Evolutionary conservation across 2,888 invertebrate genomes (phyloP), one percentile per base, ranked within the genome.

Genomic region (Dasypogon diadema): DNA sequence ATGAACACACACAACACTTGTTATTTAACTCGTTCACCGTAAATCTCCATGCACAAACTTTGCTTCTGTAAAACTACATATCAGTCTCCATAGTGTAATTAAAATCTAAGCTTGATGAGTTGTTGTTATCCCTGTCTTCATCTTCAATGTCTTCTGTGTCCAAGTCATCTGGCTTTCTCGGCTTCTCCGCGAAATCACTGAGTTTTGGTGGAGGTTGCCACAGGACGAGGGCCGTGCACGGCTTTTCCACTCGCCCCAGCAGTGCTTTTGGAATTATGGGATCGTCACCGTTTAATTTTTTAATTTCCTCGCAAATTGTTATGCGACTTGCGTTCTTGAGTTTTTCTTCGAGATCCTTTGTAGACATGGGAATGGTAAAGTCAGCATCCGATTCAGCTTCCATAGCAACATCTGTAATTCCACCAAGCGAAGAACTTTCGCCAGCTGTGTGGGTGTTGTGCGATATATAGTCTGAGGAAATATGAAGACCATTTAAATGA

Each of bases 221-320:
- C 8, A 94, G 88, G 1, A 95, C 93, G 78, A 95, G 83, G 2
- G 94, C 94, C 86, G 92, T 93, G 81, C 92, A 92, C 0, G 93
- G 93, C 82, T 91, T 90, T 80, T 92, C 91, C 80, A 90, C 85
- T 82, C 89, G 90, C 81, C 89, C 88, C 75, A 93, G 85, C 48
- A 94, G 84, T 12, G 91, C 87, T 46, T 90, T 87, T 0, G 94
- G 94, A 79, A 94, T 83, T 58, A 92, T 87, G 0, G 91, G 89
- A 77, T 92, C 91, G 77, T 89, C 89, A 37, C 79, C 76, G 74
- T 78, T 77, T 58, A 91, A 81, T 81, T 89, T 90, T 80, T 89
- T 90, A 55, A 94, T 85, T 84, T 93, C 93, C 18, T 93, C 93
- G 2, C 93, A 92, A 63, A 94, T 81, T 1, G 89, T 88, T 79